These are phyloP conservation scores for Ostrea denselamellosa DNA, from an alignment of 1,140 invertebrate species.

Conservation along the genomic window DNA sequence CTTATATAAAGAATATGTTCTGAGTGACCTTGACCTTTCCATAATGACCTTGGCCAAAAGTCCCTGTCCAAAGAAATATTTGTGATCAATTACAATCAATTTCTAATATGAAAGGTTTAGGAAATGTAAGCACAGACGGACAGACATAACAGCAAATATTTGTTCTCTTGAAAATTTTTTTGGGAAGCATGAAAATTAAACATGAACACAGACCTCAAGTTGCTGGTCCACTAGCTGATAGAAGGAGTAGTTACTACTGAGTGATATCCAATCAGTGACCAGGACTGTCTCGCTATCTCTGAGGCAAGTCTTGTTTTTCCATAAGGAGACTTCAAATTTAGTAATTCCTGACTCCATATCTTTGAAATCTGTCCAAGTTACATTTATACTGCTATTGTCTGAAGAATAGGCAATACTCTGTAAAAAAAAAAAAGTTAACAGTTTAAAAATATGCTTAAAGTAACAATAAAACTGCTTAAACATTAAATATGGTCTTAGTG, in stretches of 20 bases:
- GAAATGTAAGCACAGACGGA: too few relatives aligned
- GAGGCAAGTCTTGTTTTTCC: conserved; percentile 56
- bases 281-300: conserved; percentile 22
- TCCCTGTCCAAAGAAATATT: too few relatives aligned
- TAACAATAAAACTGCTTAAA: neutral
- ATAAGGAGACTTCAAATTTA: conserved; percentile 57
- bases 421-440: neutral
- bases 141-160: too few relatives aligned
- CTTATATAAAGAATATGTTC: too few relatives aligned
- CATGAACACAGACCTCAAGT: conserved; percentile 50
- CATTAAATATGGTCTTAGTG: too few relatives aligned
- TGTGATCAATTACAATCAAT: too few relatives aligned
- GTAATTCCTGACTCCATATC: conserved; percentile 66
- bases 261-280: conserved; percentile 53
- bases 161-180: too few relatives aligned
- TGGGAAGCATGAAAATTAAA: too few relatives aligned
- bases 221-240: conserved; percentile 62
- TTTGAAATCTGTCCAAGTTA: conserved; percentile 62
- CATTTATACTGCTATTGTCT: conserved; percentile 50
- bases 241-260: conserved; percentile 55
- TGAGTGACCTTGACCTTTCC: too few relatives aligned
- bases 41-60: too few relatives aligned
- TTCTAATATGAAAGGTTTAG: too few relatives aligned
- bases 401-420: conserved; percentile 61
- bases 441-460: neutral